phyloP scores from a whole-genome alignment of 2,113 vertebrate genomes.

The Halcyon malimbica region DNA sequence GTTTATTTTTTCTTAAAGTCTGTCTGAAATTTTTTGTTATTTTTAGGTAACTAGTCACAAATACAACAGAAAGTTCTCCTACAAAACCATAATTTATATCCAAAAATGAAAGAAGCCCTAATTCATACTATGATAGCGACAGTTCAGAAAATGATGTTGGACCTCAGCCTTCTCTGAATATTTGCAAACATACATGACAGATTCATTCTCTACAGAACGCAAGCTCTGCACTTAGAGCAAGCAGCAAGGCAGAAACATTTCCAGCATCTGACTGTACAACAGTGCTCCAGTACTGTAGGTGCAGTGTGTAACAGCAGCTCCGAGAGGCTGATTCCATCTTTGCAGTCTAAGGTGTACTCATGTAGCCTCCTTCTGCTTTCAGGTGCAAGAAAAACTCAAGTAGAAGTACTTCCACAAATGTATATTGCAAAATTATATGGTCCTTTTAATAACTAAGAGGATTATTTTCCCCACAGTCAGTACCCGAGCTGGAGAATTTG shows the following conservation, averaged over 20 bases:
- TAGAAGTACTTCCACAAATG: background rate
- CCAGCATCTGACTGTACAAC: background rate
- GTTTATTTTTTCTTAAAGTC: background rate
- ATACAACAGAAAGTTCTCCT: background rate
- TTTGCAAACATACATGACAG: background rate
- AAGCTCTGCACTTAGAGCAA: background rate
- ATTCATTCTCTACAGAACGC: background rate
- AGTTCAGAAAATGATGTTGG: background rate
- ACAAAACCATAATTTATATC: background rate
- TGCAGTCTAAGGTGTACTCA: fast-evolving
- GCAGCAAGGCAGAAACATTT: background rate
- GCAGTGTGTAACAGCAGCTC: background rate
- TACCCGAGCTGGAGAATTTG: background rate
- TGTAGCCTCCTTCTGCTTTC: background rate
- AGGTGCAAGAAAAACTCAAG: background rate
- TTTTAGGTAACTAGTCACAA: background rate
- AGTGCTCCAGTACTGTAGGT: background rate
- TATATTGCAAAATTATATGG: background rate
- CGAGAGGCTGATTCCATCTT: background rate
- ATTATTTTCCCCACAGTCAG: background rate
- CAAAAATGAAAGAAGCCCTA: background rate
- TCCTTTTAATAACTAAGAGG: background rate
- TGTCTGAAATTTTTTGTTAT: background rate
- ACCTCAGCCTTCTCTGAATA: background rate
- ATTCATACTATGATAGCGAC: background rate